Conservation (phyloP, 2,797 vertebrate genomes). For the Dipus sagitta region DNA sequence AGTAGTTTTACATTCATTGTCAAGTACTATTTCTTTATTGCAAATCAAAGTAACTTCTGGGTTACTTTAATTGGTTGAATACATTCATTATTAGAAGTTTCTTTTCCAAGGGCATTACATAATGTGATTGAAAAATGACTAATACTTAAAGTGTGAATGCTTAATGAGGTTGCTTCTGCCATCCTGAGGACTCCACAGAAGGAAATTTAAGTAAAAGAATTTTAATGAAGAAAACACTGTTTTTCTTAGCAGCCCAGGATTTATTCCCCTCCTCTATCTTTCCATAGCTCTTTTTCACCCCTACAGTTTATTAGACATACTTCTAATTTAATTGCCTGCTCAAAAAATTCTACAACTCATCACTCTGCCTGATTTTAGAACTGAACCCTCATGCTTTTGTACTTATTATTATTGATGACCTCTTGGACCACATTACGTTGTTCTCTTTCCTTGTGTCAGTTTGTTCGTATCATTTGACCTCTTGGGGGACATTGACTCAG, state of each 20-base stretch:
- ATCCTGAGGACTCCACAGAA: conserved; percentile 37
- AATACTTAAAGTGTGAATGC: conserved; percentile 69
- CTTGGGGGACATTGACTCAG: background rate
- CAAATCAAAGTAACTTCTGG: conserved; percentile 71
- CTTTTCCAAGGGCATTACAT: conserved; percentile 73
- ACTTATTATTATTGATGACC: conserved; percentile 66
- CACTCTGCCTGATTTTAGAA: conserved; percentile 40
- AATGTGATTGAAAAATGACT: conserved; percentile 82
- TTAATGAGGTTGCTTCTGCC: conserved; percentile 76
- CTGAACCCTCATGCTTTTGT: conserved; percentile 61
- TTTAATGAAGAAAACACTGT: conserved; percentile 77
- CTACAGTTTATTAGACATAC: conserved; percentile 78
- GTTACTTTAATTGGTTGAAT: conserved; percentile 76
- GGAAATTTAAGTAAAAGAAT: conserved; percentile 73
- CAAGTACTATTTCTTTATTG: conserved; percentile 65
- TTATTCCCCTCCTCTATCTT: conserved; percentile 70
- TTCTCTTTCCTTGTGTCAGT: background rate
- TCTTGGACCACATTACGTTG: conserved; percentile 30
- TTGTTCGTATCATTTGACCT: conserved; percentile 63
- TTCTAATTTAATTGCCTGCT: conserved; percentile 72
- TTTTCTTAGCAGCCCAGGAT: conserved; percentile 58
- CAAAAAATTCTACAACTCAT: conserved; percentile 63
- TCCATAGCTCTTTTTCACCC: conserved; percentile 59
- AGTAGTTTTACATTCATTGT: conserved; percentile 72
- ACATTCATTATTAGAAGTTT: conserved; percentile 72